Base-by-base conservation (phyloP, 1,140 invertebrate species). In the Artemia franciscana region DNA sequence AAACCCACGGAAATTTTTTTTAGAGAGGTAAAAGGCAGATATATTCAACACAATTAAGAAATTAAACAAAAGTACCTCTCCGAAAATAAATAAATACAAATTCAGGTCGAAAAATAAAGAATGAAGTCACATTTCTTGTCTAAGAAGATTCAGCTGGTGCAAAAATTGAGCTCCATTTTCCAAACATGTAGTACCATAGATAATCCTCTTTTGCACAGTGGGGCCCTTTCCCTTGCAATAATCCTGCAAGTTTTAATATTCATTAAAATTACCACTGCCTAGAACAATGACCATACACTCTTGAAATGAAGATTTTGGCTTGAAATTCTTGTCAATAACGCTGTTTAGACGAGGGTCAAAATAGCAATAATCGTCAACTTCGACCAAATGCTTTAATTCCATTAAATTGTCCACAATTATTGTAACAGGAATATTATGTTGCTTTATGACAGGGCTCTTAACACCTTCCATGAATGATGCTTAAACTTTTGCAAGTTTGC, bases 401-500 rank as follows among this genome's bases (percentile, higher is more conserved):
- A 94, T 91, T 26, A 94, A 74, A 67, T 90, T 84, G 69, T 94
- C 90, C 2, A 91, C 85, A 66, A 96, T 88, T 74, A 86, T 82
- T 2, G 91, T 95, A 0, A 93, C 81, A 3, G 90, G 91, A 28
- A 94, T 75, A 78, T 90, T 91, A 77, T 98, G 92, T 77, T 87
- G 84, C 72, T 98, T 98, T 5, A 98, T 86, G 27, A 98, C 94
- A 64, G 98, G 79, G 79, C 98, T 98, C 74, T 98, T 97, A 0
- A 98, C 95, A 30, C 95, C 95, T 76, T 98, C 95, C 93, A 98
- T 98, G 0, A 98, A 91, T 76, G 98, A 96, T 58, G 90, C 91
- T 1, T 92, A 97, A 25, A 91, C 92, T 73, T 96, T 91, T 69
- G 98, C 86, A 15, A 99, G 77, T 75, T 98, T 98, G 2, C 91